Evolutionary conservation across 2,888 invertebrate species (phyloP).

Genomic region (Amphipyra tragopoginis): DNA sequence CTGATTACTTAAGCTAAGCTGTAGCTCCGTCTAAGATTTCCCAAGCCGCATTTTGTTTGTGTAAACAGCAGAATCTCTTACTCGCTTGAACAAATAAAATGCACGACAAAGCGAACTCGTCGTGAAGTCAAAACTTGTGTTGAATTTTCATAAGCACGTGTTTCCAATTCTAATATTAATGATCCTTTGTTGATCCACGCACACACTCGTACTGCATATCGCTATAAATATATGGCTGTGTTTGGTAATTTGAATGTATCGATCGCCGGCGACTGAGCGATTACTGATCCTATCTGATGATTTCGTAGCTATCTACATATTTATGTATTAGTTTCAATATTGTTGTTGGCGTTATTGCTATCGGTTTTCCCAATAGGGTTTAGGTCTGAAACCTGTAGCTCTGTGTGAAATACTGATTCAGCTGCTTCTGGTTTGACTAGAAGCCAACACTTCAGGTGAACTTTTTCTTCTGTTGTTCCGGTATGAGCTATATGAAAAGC

Average conservation of each 20-base stretch:
- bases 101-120: conserved; percentile 1
- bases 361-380: background rate
- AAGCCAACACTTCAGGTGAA: background rate
- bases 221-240: conserved; percentile 26
- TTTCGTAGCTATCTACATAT: conserved; percentile 21
- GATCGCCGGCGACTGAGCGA: conserved; percentile 38
- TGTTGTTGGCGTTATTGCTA: conserved; percentile 24
- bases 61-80: conserved; percentile 9
- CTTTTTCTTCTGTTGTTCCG: no score
- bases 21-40: conserved; percentile 15
- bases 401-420: conserved; percentile 14
- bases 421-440: conserved; percentile 6
- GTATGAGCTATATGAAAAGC: no score
- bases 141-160: background rate
- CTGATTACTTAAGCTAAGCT: conserved; percentile 27
- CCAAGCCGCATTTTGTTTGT: conserved; percentile 10
- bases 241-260: conserved; percentile 39
- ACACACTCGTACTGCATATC: conserved; percentile 5
- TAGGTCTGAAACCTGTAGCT: background rate
- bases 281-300: conserved; percentile 35
- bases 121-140: conserved; percentile 4
- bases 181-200: conserved; percentile 28
- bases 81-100: conserved; percentile 21
- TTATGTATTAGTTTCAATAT: conserved; percentile 15
- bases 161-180: conserved; percentile 29